Conservation (phyloP, 2,113 vertebrate genomes). For the Willisornis vidua region DNA sequence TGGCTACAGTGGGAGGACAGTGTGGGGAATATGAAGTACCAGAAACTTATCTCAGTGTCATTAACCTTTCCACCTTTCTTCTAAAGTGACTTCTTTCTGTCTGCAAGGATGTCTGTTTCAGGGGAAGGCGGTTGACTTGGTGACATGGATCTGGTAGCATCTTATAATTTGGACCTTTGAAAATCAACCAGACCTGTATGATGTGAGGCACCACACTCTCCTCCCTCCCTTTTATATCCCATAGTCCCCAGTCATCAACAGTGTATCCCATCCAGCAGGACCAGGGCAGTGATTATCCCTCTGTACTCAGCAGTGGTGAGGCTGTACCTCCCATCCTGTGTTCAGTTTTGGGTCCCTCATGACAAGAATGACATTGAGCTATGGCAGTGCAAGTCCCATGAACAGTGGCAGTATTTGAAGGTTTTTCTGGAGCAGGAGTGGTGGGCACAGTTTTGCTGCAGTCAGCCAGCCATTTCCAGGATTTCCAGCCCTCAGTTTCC, state of each 20-base stretch:
- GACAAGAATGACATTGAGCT: neutral
- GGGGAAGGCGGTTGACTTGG: neutral
- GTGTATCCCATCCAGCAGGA: neutral
- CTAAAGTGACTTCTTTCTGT: neutral
- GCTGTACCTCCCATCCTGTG: neutral
- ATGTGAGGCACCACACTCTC: neutral
- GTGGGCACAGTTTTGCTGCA: neutral
- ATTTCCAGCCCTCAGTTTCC: neutral
- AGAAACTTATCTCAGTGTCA: neutral
- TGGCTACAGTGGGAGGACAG: fast-evolving
- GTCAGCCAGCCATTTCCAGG: neutral
- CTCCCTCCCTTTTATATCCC: neutral
- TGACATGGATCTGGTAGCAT: neutral
- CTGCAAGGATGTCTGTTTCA: neutral
- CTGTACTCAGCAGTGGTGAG: neutral
- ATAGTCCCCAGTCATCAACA: neutral
- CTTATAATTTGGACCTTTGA: neutral
- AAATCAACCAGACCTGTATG: neutral
- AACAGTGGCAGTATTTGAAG: neutral
- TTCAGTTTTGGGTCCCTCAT: neutral
- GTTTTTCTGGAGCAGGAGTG: neutral
- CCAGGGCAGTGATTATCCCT: neutral
- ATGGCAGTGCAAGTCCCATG: neutral
- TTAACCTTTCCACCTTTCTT: neutral
- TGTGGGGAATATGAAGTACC: neutral